Base-by-base conservation (phyloP, 1,140 invertebrate genomes). In the Drosophila rufa region DNA sequence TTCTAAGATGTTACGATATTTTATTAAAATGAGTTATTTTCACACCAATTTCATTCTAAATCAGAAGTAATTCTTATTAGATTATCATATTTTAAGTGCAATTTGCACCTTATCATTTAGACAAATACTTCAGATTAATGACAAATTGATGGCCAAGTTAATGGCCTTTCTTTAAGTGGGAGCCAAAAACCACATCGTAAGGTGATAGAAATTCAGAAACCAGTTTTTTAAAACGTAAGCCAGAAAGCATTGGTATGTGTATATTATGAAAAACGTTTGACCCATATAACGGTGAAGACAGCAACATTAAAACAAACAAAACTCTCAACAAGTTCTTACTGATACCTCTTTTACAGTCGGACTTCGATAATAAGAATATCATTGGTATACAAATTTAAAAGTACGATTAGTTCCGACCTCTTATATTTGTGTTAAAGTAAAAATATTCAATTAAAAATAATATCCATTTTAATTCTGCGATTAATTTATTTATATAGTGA, bases 241-340 rank as follows among this genome's bases (percentile, higher is more conserved):
- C 33, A 59, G 40, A 43, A 33, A 36, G 27, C n/a, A 17, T 66
- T 46, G 15, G 27, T 17, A 25, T 25, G 7, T 43, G 4, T 43
- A 9, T 36, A 22, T 53, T 61, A 61, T 19, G 7, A 62, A 47
- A 15, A 62, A 22, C 60, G 30, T 66, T 61, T 66, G 62, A 36
- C 62, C 62, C 27, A 62, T 62, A 38, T 36, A 38, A 38, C 42
- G 30, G 27, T 12, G 43, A 46, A 66, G 57, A 62, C 27, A 30
- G 36, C 55, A 61, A 30, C 9, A 30, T 64, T 42, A 14, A 65
- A 65, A 64, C 61, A 68, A 68, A 69, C 38, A 69, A 69, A 43
- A 51, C 38, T 53, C 38, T 68, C 17, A 55, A 55, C 62, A 43
- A 69, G 62, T 68, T 69, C 3, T 9, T 38, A 27, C 64, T 62